These are phyloP conservation scores for Danio aesculapii DNA, from an alignment of 2,797 vertebrate genomes.

Conservation along the genomic window DNA sequence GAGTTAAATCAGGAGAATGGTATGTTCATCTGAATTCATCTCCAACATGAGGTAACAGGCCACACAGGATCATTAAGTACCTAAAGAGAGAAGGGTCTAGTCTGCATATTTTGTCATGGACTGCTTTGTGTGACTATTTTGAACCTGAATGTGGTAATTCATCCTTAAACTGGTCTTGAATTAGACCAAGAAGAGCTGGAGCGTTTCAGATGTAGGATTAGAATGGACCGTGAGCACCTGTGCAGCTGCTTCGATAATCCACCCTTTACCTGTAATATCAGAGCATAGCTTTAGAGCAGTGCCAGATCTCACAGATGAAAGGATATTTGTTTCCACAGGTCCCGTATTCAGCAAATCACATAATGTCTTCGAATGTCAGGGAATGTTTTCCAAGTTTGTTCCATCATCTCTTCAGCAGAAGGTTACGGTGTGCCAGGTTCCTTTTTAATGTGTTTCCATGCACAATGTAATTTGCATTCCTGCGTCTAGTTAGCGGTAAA, in stretches of 20 bases:
- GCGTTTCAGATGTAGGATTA: constrained; percentile 39
- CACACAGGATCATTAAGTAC: constrained; percentile 47
- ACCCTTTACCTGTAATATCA: constrained; percentile 61
- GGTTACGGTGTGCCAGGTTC: constrained; percentile 72
- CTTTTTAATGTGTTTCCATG: constrained; percentile 73
- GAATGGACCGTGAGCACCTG: constrained; percentile 64
- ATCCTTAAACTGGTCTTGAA: constrained; percentile 39
- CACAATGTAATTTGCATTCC: constrained; percentile 79
- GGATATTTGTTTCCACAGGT: constrained; percentile 66
- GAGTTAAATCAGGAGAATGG: constrained; percentile 44
- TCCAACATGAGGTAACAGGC: constrained; percentile 18
- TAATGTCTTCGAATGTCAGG: constrained; percentile 73
- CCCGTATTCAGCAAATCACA: constrained; percentile 63
- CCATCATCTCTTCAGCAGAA: constrained; percentile 72
- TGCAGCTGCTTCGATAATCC: constrained; percentile 59
- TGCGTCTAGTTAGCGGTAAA: constrained; percentile 64
- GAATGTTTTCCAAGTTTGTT: constrained; percentile 74
- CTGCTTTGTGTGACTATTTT: constrained; percentile 19
- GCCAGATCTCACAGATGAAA: constrained; percentile 58
- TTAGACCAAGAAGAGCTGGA: constrained; percentile 42
- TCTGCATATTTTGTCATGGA: constrained; percentile 24
- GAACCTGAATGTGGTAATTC: constrained; percentile 30
- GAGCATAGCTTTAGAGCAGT: constrained; percentile 67
- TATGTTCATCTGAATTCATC: constrained; percentile 43
- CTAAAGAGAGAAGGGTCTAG: constrained; percentile 18